Conservation (phyloP, 2,797 vertebrate genomes). For the Propithecus perrieri region DNA sequence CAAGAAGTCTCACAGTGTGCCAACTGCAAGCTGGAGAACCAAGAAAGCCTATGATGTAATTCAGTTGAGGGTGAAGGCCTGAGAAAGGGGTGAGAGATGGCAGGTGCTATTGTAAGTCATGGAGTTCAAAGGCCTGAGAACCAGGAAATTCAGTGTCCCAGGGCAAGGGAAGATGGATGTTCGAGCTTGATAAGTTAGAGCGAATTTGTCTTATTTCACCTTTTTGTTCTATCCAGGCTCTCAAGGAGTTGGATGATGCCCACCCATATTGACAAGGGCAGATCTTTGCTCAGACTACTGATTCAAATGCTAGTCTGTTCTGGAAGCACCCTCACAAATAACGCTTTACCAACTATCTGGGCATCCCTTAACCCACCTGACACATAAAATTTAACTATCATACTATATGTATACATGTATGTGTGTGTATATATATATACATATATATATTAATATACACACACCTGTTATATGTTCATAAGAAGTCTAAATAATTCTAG, state of each 20-base stretch:
- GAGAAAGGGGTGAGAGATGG: not conserved
- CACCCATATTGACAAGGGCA: not conserved
- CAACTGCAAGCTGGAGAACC: not conserved
- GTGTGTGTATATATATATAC: too few relatives aligned
- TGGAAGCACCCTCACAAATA: not conserved
- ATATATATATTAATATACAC: not conserved
- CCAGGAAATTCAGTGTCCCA: not conserved
- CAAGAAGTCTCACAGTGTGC: not conserved
- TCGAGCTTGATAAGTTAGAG: not conserved
- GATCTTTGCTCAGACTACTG: not conserved
- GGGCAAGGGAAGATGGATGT: not conserved
- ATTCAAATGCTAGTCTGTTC: not conserved
- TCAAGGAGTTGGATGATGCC: not conserved
- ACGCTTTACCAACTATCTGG: not conserved
- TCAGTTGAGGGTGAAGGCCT: not conserved
- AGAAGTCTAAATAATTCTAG: not conserved
- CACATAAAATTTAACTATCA: not conserved
- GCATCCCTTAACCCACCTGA: not conserved
- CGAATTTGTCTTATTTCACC: not conserved
- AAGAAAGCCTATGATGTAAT: not conserved
- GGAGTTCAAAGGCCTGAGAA: not conserved
- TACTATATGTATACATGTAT: not conserved
- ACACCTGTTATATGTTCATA: not conserved
- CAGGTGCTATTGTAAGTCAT: not conserved
- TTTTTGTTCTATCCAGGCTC: not conserved